These are phyloP conservation scores for Amaurobius ferox DNA, from an alignment of 2,888 invertebrate species.

Conservation along the genomic window DNA sequence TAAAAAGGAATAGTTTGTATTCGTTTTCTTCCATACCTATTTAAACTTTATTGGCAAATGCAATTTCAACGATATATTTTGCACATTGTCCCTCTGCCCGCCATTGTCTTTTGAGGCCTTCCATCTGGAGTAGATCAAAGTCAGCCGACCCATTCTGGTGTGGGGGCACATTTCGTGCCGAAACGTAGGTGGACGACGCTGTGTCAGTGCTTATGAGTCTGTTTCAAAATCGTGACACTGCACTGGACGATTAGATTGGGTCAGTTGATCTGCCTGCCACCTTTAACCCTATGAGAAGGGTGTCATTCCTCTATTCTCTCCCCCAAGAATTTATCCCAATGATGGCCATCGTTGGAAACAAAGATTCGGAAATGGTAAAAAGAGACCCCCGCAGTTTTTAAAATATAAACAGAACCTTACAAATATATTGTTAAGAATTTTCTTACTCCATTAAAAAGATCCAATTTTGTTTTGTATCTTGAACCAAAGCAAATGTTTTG, in stretches of 20 bases:
- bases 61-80: too few species aligned
- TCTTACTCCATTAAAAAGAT: too few species aligned
- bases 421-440: too few species aligned
- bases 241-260: constrained; percentile 38
- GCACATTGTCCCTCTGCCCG: background rate
- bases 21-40: too few species aligned
- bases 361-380: background rate
- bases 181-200: constrained; percentile 51
- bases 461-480: too few species aligned
- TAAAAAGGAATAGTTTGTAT: too few species aligned
- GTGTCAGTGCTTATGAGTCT: background rate
- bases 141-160: constrained; percentile 3
- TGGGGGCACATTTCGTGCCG: constrained; percentile 30
- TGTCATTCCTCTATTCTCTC: constrained; percentile 3
- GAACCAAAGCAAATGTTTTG: too few species aligned
- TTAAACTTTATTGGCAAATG: too few species aligned
- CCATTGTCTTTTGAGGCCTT: background rate
- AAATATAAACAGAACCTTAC: too few species aligned
- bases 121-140: background rate
- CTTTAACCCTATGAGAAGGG: constrained; percentile 21
- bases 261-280: constrained; percentile 21
- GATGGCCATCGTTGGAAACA: background rate
- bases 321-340: background rate
- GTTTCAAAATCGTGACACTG: constrained; percentile 46
- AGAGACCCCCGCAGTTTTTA: background rate